Percentiles rank a stretch among this genome's conserved stretches.
These are phyloP conservation scores for Gymnopithys bicolor DNA, from an alignment of 2,797 vertebrate genomes.

Conservation along the genomic window DNA sequence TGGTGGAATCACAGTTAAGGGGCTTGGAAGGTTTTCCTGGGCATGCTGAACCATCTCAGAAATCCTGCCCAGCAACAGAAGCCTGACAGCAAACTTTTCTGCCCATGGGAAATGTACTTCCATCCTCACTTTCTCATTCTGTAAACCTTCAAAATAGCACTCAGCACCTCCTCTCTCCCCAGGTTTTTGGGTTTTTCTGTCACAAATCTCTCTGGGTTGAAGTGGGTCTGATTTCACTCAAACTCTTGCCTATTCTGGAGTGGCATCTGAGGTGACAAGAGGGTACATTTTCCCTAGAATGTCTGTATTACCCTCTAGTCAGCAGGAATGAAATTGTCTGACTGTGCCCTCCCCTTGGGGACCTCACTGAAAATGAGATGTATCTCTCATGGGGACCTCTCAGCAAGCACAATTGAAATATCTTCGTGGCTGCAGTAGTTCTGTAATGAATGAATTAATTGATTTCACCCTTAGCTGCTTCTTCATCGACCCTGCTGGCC, in stretches of 20 bases:
- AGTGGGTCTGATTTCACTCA: not conserved
- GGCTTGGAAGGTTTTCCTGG: not conserved
- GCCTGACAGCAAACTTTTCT: not conserved
- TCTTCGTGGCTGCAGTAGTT: constrained; percentile 30
- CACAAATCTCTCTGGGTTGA: not conserved
- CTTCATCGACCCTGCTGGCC: constrained; percentile 6
- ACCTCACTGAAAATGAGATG: constrained; percentile 48
- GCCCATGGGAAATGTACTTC: not conserved
- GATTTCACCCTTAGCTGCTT: constrained; percentile 66
- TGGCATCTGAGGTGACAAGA: not conserved
- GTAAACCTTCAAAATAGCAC: not conserved
- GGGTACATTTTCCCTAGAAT: not conserved
- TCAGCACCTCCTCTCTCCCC: not conserved
- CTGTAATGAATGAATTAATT: constrained; percentile 68
- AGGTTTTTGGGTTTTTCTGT: not conserved
- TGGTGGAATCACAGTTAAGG: not conserved
- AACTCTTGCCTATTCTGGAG: not conserved
- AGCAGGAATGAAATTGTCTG: constrained; percentile 29
- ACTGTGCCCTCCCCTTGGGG: not conserved
- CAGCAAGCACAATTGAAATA: constrained; percentile 56
- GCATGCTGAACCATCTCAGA: not conserved
- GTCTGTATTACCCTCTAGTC: not conserved
- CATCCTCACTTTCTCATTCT: not conserved
- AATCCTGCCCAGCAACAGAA: not conserved
- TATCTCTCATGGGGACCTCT: constrained; percentile 49